Conservation (phyloP, 2,113 vertebrate species). For the Dipodomys stephensi region DNA sequence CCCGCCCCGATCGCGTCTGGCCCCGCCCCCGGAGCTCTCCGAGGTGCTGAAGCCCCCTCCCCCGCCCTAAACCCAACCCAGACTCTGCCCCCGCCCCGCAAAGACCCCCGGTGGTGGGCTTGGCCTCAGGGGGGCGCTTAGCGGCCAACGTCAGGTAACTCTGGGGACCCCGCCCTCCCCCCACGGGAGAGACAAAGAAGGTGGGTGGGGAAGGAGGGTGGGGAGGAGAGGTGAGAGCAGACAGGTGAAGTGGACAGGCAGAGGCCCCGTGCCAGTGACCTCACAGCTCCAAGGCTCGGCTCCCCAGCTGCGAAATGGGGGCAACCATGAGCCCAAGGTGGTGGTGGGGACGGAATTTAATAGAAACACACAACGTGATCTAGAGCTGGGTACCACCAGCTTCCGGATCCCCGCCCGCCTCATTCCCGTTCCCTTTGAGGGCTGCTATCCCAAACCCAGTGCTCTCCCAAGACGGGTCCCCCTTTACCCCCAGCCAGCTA, state of each 20-base stretch:
- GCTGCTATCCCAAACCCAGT: background rate
- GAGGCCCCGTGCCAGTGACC: background rate
- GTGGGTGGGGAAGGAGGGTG: background rate
- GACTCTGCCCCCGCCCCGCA: background rate
- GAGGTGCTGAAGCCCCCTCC: slow-evolving; percentile 52
- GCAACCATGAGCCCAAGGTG: background rate
- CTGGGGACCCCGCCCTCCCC: background rate
- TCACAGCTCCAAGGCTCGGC: background rate
- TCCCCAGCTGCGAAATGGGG: slow-evolving; percentile 52
- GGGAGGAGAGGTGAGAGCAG: background rate
- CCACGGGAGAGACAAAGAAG: background rate
- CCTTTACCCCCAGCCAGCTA: background rate
- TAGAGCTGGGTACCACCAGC: background rate
- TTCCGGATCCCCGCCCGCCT: background rate
- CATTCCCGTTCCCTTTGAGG: background rate
- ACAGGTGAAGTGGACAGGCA: background rate
- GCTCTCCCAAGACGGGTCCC: background rate
- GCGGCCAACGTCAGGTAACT: background rate
- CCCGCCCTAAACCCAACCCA: background rate
- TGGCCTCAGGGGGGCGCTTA: background rate
- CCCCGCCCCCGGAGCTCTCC: slow-evolving; percentile 57
- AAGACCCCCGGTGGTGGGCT: rapidly evolving
- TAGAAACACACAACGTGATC: background rate
- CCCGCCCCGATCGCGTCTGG: slow-evolving; percentile 10
- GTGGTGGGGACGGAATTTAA: background rate